phyloP scores from a whole-genome alignment of 1,140 invertebrate genomes.

The Chymomyza costata region DNA sequence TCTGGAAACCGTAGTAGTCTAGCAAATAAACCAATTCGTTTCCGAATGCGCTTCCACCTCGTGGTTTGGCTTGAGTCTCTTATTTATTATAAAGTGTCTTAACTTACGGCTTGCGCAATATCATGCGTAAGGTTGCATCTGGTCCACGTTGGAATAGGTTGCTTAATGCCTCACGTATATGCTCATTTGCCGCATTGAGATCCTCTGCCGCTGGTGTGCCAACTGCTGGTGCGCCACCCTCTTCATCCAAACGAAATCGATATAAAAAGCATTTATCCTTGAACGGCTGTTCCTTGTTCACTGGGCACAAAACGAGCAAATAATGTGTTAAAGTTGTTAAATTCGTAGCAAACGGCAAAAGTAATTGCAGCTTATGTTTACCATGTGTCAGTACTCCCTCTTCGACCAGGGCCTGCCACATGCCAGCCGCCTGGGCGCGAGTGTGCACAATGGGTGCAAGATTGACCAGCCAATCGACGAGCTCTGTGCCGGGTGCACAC shows the following conservation, averaged over 20 bases:
- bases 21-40: too few species aligned
- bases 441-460: conserved; percentile 78
- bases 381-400: conserved; percentile 87
- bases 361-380: conserved; percentile 72
- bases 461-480: conserved; percentile 86
- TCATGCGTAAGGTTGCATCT: conserved; percentile 87
- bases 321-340: conserved; percentile 15
- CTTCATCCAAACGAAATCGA: conserved; percentile 86
- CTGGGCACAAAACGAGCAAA: conserved; percentile 65
- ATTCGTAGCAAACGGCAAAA: conserved; percentile 14
- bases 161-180: conserved; percentile 81
- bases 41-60: too few species aligned
- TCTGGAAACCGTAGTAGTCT: too few species aligned
- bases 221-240: conserved; percentile 73
- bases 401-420: conserved; percentile 91
- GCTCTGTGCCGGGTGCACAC: conserved; percentile 81
- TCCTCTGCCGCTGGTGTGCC: conserved; percentile 78
- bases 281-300: conserved; percentile 88
- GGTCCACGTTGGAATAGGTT: conserved; percentile 82
- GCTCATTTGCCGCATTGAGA: conserved; percentile 80
- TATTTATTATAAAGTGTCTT: too few species aligned
- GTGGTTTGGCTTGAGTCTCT: too few species aligned
- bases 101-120: conserved; percentile 87
- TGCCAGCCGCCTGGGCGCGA: conserved; percentile 85
- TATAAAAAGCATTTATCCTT: conserved; percentile 90